Evolutionary conservation across 2,113 vertebrate genomes (phyloP).

Genomic region (Narcine bancroftii): DNA sequence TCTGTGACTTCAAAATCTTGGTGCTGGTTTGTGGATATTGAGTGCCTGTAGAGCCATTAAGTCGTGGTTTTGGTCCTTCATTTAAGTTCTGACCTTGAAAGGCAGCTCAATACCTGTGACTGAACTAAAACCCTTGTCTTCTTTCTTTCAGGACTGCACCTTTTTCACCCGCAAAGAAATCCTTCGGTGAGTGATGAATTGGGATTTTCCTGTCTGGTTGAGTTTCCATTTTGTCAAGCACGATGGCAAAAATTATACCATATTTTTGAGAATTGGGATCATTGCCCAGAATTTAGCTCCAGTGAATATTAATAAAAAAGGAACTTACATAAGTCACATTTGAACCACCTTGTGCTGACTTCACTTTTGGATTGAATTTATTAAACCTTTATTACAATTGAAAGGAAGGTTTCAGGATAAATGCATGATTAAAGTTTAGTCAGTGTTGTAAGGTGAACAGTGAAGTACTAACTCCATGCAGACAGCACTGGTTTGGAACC

Average conservation of each 20-base stretch:
- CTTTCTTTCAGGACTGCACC: constrained; percentile 78
- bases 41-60: no score
- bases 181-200: constrained; percentile 72
- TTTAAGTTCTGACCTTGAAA: background rate
- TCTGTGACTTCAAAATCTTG: background rate
- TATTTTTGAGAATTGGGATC: no score
- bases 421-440: background rate
- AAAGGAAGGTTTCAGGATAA: background rate
- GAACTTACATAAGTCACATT: no score
- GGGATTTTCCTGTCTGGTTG: background rate
- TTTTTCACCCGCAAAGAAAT: constrained; percentile 98
- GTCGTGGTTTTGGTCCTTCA: background rate
- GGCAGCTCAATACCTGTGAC: no score
- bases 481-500: no score
- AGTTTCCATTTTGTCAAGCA: background rate
- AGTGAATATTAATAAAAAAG: no score
- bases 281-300: no score
- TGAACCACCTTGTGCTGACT: background rate
- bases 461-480: no score
- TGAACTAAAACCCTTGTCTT: constrained; percentile 37
- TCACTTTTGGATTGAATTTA: background rate
- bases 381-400: background rate
- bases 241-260: background rate
- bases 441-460: background rate
- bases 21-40: background rate